These are phyloP conservation scores for Chloebia gouldiae DNA, from an alignment of 2,113 vertebrate genomes.

Conservation along the genomic window DNA sequence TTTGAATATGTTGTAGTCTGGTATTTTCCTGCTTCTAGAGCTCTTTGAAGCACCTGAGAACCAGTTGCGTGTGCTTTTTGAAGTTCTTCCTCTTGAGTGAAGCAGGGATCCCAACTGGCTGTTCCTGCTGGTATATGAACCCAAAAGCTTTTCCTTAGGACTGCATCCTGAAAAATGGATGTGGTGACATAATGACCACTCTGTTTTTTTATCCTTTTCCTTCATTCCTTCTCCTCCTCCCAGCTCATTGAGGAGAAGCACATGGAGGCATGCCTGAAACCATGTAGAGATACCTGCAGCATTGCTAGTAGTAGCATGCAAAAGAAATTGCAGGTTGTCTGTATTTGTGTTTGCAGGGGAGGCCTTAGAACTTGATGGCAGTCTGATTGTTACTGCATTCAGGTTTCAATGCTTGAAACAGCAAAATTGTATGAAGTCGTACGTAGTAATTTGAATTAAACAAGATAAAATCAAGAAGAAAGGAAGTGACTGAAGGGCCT, in stretches of 20 bases:
- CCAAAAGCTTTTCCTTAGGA: neutral
- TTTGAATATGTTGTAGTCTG: slow-evolving; percentile 53
- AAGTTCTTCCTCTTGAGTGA: neutral
- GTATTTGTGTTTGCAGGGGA: neutral
- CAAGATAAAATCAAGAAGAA: neutral
- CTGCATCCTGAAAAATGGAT: neutral
- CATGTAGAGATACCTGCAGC: neutral
- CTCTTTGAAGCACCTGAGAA: slow-evolving; percentile 61
- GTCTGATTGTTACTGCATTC: neutral
- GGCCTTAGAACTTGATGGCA: neutral
- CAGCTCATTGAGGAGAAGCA: neutral
- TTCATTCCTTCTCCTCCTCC: neutral
- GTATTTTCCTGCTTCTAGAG: slow-evolving; percentile 35
- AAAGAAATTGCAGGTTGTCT: neutral
- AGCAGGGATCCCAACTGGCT: neutral
- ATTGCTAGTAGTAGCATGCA: neutral
- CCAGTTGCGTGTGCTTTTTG: slow-evolving; percentile 25
- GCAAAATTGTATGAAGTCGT: neutral
- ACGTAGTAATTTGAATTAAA: neutral
- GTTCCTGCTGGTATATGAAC: neutral
- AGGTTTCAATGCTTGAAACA: neutral
- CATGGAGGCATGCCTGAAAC: neutral
- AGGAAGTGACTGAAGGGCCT: neutral
- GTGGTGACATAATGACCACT: neutral
- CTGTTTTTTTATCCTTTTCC: neutral